Evolutionary conservation across 92 coral and sea anemone genomes (phyloP).

Genomic region (Heteractis magnifica): DNA sequence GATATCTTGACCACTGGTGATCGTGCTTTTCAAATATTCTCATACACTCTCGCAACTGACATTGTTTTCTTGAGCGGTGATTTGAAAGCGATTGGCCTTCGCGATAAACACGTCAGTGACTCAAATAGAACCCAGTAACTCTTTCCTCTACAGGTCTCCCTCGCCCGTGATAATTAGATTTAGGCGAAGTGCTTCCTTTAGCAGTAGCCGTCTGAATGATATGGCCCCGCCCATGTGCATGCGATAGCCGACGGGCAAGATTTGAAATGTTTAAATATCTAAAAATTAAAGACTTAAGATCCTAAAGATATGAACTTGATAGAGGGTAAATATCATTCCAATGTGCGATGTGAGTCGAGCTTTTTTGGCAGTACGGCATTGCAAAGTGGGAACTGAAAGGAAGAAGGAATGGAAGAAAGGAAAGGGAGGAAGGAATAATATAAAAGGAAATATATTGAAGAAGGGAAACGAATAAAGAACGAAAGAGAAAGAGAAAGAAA

Average conservation of each 20-base stretch:
- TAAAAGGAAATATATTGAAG: background rate
- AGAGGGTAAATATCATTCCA: background rate
- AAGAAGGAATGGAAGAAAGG: background rate
- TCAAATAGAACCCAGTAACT: background rate
- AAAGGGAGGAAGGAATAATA: background rate
- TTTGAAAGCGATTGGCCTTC: background rate
- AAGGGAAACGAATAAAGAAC: background rate
- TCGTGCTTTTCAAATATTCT: too few relatives aligned
- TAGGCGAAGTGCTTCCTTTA: background rate
- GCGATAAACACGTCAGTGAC: background rate
- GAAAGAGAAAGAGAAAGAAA: background rate
- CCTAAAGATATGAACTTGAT: background rate
- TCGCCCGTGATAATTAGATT: background rate
- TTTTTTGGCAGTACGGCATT: too few relatives aligned
- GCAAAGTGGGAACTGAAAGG: background rate
- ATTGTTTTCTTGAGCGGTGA: too few relatives aligned
- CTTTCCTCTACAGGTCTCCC: background rate
- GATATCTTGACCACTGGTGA: too few relatives aligned
- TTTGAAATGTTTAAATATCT: background rate
- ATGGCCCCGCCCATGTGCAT: background rate
- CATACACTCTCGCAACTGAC: too few relatives aligned
- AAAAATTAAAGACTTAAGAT: background rate
- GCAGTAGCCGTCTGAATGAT: background rate
- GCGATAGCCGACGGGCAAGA: background rate
- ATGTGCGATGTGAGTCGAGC: background rate